phyloP scores from a whole-genome alignment of 2,888 invertebrate species.

The Sminthurinus aureus region DNA sequence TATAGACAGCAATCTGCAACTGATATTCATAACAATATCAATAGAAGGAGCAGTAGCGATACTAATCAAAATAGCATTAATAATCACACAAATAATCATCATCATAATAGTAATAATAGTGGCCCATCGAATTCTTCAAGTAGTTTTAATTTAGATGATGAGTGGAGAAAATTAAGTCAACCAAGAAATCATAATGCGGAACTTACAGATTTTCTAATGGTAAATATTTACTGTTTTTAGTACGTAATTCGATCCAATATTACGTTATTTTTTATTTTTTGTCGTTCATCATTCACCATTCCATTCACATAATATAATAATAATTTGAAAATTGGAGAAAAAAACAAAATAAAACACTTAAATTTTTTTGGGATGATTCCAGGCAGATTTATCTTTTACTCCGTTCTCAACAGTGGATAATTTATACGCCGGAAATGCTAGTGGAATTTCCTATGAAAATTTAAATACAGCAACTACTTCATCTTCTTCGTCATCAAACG shows the following conservation, averaged over 20 bases:
- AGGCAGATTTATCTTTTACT: conserved; percentile 5
- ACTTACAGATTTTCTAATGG: neutral
- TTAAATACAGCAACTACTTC: neutral
- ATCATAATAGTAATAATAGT: neutral
- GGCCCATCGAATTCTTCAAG: neutral
- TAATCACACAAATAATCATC: too few relatives aligned
- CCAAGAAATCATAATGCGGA: neutral
- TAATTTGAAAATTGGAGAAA: too few relatives aligned
- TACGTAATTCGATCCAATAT: too few relatives aligned
- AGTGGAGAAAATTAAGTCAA: conserved; percentile 13
- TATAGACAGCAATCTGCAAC: neutral
- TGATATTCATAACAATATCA: too few relatives aligned
- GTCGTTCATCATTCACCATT: too few relatives aligned
- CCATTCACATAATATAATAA: too few relatives aligned
- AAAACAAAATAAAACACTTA: too few relatives aligned
- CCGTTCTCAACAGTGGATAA: neutral
- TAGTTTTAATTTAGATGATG: conserved; percentile 3
- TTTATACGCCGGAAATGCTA: neutral
- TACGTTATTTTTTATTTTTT: too few relatives aligned
- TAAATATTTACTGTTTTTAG: neutral
- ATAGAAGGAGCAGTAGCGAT: neutral
- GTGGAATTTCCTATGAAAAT: neutral
- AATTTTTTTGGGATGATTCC: neutral
- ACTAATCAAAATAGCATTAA: neutral
- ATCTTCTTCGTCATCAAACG: neutral